These are phyloP conservation scores for Poicephalus meyeri DNA, from an alignment of 2,113 vertebrate species.

Conservation along the genomic window DNA sequence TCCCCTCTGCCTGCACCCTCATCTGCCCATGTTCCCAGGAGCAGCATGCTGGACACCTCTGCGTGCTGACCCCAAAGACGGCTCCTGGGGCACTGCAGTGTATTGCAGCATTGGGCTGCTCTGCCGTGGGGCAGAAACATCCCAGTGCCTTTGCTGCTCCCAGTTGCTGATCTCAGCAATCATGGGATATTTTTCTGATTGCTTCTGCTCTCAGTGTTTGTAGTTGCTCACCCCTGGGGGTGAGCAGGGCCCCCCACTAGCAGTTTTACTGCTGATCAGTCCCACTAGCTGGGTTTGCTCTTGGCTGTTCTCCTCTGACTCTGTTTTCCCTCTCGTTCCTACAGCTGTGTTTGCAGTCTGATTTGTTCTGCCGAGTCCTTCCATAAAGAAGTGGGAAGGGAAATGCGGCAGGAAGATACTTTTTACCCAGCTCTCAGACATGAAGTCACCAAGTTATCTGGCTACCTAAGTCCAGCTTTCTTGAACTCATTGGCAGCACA, in stretches of 20 bases:
- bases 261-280: background rate
- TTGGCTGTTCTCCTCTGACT: background rate
- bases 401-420: background rate
- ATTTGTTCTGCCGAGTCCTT: background rate
- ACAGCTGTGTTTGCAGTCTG: background rate
- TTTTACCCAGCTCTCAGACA: constrained; percentile 15
- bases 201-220: background rate
- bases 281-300: background rate
- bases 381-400: background rate
- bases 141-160: background rate
- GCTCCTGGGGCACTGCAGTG: background rate
- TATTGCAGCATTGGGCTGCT: background rate
- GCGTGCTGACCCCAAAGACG: background rate
- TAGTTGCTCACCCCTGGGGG: background rate
- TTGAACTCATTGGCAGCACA: background rate
- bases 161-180: background rate
- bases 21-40: background rate
- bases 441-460: constrained; percentile 37
- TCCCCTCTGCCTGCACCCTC: background rate
- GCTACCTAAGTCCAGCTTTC: background rate
- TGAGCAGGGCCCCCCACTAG: fast-evolving
- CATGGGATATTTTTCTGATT: background rate
- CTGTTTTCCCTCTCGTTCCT: background rate
- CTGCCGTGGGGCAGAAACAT: background rate
- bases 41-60: background rate